These are phyloP conservation scores for Sinodicranocentrus sp. DNA, from an alignment of 2,888 invertebrate genomes.

Conservation along the genomic window DNA sequence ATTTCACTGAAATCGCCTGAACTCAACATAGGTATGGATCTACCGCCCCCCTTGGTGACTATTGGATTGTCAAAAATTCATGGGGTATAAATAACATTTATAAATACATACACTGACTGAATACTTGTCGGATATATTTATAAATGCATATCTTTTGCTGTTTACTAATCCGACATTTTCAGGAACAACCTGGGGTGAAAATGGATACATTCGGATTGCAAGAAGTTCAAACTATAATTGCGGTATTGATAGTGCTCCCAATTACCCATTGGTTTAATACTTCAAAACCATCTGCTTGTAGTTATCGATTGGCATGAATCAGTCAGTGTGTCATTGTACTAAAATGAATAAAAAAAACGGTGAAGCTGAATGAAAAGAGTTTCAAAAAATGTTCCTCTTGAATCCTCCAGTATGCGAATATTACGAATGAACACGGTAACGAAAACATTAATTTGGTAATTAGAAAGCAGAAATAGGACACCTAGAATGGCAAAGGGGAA, in stretches of 20 bases:
- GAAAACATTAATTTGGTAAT: too few relatives aligned
- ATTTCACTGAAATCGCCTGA: neutral
- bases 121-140: neutral
- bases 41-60: conserved; percentile 83
- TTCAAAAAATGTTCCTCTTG: too few relatives aligned
- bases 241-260: conserved; percentile 90
- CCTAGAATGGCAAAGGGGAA: too few relatives aligned
- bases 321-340: too few relatives aligned
- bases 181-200: conserved; percentile 85
- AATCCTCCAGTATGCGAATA: too few relatives aligned
- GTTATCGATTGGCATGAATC: too few relatives aligned
- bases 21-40: conserved; percentile 84
- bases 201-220: conserved; percentile 93
- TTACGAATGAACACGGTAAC: too few relatives aligned
- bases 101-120: neutral
- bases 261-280: conserved; percentile 85
- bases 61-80: conserved; percentile 94
- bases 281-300: too few relatives aligned
- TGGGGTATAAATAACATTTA: conserved; percentile 81
- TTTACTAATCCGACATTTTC: neutral
- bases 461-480: too few relatives aligned
- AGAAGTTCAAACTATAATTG: conserved; percentile 91
- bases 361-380: too few relatives aligned
- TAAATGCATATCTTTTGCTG: neutral
- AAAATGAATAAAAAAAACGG: too few relatives aligned